These are phyloP conservation scores for Turritopsis dohrnii DNA, from an alignment of 30 jellyfish, hydroid and myxozoan species.

Conservation along the genomic window DNA sequence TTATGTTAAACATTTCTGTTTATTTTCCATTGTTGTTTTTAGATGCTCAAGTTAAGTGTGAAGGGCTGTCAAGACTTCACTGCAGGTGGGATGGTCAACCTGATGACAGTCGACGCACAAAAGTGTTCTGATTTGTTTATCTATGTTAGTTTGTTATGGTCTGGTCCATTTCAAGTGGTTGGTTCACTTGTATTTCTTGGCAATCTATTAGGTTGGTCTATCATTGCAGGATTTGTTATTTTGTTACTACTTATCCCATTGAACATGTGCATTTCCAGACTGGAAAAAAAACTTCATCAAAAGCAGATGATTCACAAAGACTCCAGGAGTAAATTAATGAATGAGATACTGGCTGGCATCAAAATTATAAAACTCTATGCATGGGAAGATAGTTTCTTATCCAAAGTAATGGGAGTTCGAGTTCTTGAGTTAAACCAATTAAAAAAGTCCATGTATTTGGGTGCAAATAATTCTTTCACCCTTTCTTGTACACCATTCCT, in stretches of 20 bases:
- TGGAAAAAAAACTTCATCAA: slow-evolving; percentile 39
- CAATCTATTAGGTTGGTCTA: slow-evolving; percentile 69
- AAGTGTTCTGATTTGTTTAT: slow-evolving; percentile 73
- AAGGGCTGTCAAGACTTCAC: slow-evolving; percentile 63
- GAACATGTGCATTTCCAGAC: slow-evolving; percentile 42
- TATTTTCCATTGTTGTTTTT: slow-evolving; percentile 11
- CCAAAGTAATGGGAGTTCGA: slow-evolving; percentile 50
- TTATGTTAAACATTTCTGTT: too few relatives aligned
- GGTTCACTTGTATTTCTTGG: slow-evolving; percentile 50
- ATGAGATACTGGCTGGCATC: slow-evolving; percentile 89
- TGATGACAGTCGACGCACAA: slow-evolving; percentile 93
- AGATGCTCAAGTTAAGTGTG: slow-evolving; percentile 78
- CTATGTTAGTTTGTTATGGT: slow-evolving; percentile 74
- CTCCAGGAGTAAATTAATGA: slow-evolving; percentile 69
- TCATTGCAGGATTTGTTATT: slow-evolving; percentile 76
- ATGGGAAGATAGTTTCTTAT: slow-evolving; percentile 93
- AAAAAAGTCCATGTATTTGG: slow-evolving; percentile 40
- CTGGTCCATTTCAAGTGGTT: slow-evolving; percentile 89
- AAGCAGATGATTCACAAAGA: slow-evolving; percentile 87
- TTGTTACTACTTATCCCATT: slow-evolving; percentile 73
- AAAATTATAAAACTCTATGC: slow-evolving; percentile 85
- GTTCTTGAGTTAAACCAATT: slow-evolving; percentile 54
- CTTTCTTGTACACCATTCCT: slow-evolving; percentile 78
- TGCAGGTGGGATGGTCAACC: slow-evolving; percentile 89
- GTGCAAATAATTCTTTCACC: slow-evolving; percentile 55